These are phyloP conservation scores for Sturnira hondurensis DNA, from an alignment of 2,113 vertebrate genomes.

Conservation along the genomic window DNA sequence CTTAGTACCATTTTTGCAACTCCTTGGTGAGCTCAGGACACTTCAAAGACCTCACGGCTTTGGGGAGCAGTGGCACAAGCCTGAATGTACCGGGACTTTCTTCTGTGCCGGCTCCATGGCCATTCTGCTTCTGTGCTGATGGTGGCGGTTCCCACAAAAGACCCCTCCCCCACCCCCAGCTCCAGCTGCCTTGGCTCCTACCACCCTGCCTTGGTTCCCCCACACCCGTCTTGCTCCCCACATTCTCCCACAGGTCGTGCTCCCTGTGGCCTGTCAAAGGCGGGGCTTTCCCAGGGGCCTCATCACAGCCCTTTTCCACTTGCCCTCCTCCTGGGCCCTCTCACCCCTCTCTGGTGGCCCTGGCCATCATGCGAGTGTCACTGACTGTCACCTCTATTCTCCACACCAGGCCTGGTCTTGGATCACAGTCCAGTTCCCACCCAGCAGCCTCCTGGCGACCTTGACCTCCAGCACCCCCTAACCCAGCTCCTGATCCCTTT, in stretches of 20 bases:
- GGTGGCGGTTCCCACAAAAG: not conserved
- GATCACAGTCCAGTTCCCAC: not conserved
- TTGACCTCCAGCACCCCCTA: not conserved
- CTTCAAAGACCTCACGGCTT: not conserved
- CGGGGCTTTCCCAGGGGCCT: not conserved
- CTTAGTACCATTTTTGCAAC: not conserved
- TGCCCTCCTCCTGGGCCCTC: not conserved
- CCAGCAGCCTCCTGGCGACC: not conserved
- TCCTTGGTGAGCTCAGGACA: not conserved
- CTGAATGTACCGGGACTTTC: not conserved
- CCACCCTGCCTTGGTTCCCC: not conserved
- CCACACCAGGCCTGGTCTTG: not conserved
- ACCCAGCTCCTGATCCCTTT: not conserved
- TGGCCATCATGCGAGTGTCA: not conserved
- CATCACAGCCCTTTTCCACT: not conserved
- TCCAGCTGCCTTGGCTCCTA: not conserved
- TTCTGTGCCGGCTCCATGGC: not conserved
- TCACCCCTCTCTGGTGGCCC: not conserved
- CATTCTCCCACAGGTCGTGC: not conserved
- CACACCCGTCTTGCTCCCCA: not conserved
- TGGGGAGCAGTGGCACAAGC: not conserved
- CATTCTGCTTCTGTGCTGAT: not conserved
- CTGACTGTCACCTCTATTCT: not conserved
- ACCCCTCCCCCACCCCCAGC: accelerated
- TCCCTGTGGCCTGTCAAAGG: not conserved